Evolutionary conservation across 2,797 vertebrate species (phyloP), one percentile per base, ranked within the genome.

Genomic region (Pipistrellus pygmaeus): DNA sequence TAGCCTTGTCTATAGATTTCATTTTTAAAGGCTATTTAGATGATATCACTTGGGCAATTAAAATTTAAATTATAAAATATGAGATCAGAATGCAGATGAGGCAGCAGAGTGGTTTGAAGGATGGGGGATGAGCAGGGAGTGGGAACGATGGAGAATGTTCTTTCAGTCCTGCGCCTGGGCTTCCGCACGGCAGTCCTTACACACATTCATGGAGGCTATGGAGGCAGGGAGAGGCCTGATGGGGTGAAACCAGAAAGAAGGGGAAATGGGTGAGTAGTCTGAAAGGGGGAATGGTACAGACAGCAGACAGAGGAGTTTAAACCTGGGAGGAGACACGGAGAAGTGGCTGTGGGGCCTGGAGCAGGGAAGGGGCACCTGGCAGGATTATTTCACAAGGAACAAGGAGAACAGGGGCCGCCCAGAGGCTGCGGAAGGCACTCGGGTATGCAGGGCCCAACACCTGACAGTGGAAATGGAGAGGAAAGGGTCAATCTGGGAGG

Each of bases 31-130:
- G 48, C 60, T 21, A 13, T 83, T 9, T 27, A 68, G 15, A 81
- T 80, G 38, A 3, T 69, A 60, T 44, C 14, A 21, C 69, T 69
- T 27, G 25, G 5, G 48, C 73, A 81, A 78, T 80, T 90, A 94
- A 90, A 94, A 48, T 38, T 90, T 69, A 66, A 94, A 73, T 95
- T 64, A 72, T 46, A 32, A 66, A 60, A 60, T 64, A 72, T 30
- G 72, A 18, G 27, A 35, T 44, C 35, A 30, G 35, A 88, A 71
- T 62, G 8, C 8, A 71, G 62, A 55, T 57, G 46, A 69, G 23
- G 21, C 46, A 4, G 5, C 1, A 15, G 18, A 23, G n/a, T 3
- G 4, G 21, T 32, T 14, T 15, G 27, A 38, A 2, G 27, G 6
- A 18, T 5, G 8, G 10, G 20, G 30, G 55, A 13, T 0, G 6